A percentile compares a stretch with the other conserved stretches of the same genome.
These are phyloP conservation scores for Idris sp. DNA, from an alignment of 1,140 invertebrate species.

Conservation along the genomic window DNA sequence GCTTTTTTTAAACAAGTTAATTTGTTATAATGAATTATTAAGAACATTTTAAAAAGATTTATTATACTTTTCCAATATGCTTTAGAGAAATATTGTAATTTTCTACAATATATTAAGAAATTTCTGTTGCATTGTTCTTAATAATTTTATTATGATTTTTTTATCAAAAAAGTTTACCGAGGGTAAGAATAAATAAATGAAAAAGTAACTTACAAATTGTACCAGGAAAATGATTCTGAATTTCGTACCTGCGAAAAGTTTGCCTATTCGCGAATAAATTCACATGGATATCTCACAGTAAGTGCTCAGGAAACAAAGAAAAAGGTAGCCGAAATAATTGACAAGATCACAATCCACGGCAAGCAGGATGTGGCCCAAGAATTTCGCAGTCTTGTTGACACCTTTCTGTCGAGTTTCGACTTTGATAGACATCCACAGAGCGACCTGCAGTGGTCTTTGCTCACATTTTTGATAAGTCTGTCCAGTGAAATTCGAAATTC, in stretches of 20 bases:
- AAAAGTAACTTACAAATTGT: not conserved
- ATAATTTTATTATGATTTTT: too few species aligned
- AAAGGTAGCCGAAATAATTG: slow-evolving; percentile 68
- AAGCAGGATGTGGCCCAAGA: slow-evolving; percentile 74
- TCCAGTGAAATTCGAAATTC: slow-evolving; percentile 71
- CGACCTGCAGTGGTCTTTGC: slow-evolving; percentile 75
- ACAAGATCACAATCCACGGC: slow-evolving; percentile 76
- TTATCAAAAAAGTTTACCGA: too few species aligned
- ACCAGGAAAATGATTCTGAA: slow-evolving; percentile 71
- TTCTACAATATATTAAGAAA: too few species aligned
- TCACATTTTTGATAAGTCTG: slow-evolving; percentile 72
- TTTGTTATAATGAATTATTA: too few species aligned
- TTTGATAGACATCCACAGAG: slow-evolving; percentile 76
- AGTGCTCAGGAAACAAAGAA: slow-evolving; percentile 72
- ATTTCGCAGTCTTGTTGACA: slow-evolving; percentile 69
- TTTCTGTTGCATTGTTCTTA: too few species aligned
- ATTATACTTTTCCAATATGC: too few species aligned
- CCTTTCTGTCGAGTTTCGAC: slow-evolving; percentile 72
- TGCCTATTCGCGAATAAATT: slow-evolving; percentile 75
- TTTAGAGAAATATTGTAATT: too few species aligned
- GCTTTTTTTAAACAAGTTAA: too few species aligned
- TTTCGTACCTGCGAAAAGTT: slow-evolving; percentile 75
- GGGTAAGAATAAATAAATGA: too few species aligned
- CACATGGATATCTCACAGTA: slow-evolving; percentile 75
- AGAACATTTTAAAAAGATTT: too few species aligned